Conservation (phyloP, 2,797 vertebrate genomes). For the Intellagama lesueurii region DNA sequence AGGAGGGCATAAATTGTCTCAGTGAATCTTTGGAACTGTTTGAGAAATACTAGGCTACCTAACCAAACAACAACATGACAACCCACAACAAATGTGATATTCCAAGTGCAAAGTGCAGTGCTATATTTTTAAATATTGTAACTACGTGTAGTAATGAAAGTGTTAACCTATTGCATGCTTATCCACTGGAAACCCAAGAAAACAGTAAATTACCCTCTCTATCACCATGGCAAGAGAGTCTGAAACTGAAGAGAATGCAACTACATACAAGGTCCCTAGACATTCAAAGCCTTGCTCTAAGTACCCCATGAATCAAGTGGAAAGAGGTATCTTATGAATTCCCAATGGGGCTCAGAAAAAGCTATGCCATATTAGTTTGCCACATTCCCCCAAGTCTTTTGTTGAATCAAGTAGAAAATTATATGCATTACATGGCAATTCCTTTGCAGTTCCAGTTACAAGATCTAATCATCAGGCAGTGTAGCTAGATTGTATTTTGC, state of each 20-base stretch:
- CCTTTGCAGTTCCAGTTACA: constrained; percentile 6
- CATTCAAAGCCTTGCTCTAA: background rate
- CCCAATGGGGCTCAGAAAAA: background rate
- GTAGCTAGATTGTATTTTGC: background rate
- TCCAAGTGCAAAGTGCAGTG: no score
- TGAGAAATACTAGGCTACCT: background rate
- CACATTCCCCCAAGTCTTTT: background rate
- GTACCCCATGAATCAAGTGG: background rate
- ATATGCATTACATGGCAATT: background rate
- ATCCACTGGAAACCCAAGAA: no score
- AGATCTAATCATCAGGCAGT: background rate
- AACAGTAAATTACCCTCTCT: no score
- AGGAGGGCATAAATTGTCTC: background rate
- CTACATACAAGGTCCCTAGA: background rate
- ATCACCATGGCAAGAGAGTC: no score
- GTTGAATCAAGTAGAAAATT: background rate
- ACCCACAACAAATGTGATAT: no score
- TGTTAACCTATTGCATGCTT: no score
- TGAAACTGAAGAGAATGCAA: no score
- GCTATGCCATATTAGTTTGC: background rate
- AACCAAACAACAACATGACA: background rate
- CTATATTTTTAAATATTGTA: no score
- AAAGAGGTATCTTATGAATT: background rate
- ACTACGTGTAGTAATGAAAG: no score
- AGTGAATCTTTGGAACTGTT: background rate